Evolutionary conservation across 2,113 vertebrate genomes (phyloP), one percentile per base, ranked within the genome.

Genomic region (Dasyprocta punctata): DNA sequence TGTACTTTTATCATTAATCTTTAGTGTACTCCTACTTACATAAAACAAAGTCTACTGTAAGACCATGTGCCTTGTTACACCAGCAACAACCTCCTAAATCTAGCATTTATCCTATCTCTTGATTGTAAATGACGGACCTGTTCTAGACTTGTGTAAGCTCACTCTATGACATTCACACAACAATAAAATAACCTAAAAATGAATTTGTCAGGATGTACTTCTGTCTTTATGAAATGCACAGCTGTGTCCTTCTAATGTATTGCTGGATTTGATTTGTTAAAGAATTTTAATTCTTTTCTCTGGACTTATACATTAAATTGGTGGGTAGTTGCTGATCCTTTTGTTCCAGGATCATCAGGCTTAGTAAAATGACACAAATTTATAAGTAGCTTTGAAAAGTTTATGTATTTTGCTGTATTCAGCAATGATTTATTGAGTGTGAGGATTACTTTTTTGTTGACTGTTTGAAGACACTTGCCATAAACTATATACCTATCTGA

Each of bases 181-280:
- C 38, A 41, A 69, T 52, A 56, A 82, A 52, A 52, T 36, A 9
- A 8, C n/a, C 12, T 44, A n/a, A 11, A 49, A 58, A 30, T 20
- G 7, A 30, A 24, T 54, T 11, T 38, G 19, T 36, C n/a, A 44
- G 63, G 22, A 30, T 30, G n/a, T 16, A 52, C 11, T 16, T 7
- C 30, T 6, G 3, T 7, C 14, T 1, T 47, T 36, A 2, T 0
- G 19, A 13, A 58, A 47, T 10, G 14, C 24, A 78, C 8, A 22
- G 44, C 75, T 52, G 28, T 16, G n/a, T 77, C 77, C 41, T 83
- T 52, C 73, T 90, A 82, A 67, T 26, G 44, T 47, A 30, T 58
- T n/a, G 9, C 38, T 90, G 58, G 49, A 90, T 87, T 90, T 69
- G 41, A 92, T 77, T 93, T 87, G 58, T 77, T 84, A 67, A 93